Evolutionary conservation across 2,113 vertebrate genomes (phyloP), one percentile per base, ranked within the genome.

Genomic region (Pandion haliaetus): DNA sequence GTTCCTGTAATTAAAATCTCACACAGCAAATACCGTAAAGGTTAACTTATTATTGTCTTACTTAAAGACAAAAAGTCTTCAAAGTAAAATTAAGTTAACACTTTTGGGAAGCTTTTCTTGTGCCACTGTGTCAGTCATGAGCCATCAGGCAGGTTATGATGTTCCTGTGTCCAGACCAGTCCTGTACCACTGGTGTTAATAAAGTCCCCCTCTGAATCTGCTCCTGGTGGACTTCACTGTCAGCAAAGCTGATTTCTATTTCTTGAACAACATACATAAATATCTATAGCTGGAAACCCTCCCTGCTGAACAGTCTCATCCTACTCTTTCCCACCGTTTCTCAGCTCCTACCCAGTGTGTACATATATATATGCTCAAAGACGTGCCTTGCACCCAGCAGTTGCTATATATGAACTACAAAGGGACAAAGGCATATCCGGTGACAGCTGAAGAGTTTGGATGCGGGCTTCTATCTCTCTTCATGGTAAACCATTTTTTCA

Each of bases 41-140:
- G 61, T 72, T 82, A 94, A 79, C 10, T 79, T 87, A 47, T 23
- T 70, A 34, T 36, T 57, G 40, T 6, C 31, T 86, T 82, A 34
- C 32, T 82, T 63, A 70, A 55, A 85, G 36, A 7, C 8, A 54
- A 71, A 63, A 63, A 70, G 38, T 50, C 40, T 89, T 93, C 9
- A 24, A 91, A 52, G 38, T 29, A 55, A 81, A 95, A 89, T 31
- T 36, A 55, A 5, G 4, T 5, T 17, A 71, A 63, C 7, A 15
- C 5, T 59, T 52, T 45, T 36, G 15, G 62, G 44, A 94, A 76
- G 34, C 6, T 91, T 87, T 84, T 54, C 61, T 44, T 47, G 21
- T 44, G 28, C 28, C 25, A 38, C 45, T 32, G 67, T 0, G 0
- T 8, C 4, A 8, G 28, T 42, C 67, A 45, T 3, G 17, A 28